Conservation (phyloP, 2,113 vertebrate species). For the Tragelaphus buxtoni region DNA sequence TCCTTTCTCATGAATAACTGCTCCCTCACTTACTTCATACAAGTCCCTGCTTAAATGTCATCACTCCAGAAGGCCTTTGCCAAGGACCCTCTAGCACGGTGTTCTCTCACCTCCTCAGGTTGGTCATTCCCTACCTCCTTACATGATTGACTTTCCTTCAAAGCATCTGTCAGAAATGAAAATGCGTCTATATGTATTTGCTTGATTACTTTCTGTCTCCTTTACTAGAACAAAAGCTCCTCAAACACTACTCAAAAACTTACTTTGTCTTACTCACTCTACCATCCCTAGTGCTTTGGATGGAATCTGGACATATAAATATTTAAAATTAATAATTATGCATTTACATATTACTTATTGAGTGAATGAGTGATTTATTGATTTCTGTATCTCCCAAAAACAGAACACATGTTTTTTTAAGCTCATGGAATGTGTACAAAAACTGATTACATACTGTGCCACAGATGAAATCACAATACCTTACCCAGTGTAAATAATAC, state of each 20-base stretch:
- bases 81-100: background rate
- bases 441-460: background rate
- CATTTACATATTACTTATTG: background rate
- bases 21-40: background rate
- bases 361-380: background rate
- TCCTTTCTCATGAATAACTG: background rate
- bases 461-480: background rate
- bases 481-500: background rate
- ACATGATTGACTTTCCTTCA: background rate
- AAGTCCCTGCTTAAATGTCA: background rate
- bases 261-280: background rate
- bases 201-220: background rate
- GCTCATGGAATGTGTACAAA: background rate
- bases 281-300: background rate
- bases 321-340: background rate
- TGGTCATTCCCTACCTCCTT: background rate
- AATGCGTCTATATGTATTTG: background rate
- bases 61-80: background rate
- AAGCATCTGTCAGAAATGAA: background rate
- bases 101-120: background rate
- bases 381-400: background rate
- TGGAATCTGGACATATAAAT: background rate
- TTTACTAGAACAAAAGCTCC: background rate
- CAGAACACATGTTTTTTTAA: background rate
- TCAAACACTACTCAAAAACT: background rate